phyloP scores from a whole-genome alignment of 2,797 vertebrate genomes.

The Coreius guichenoti region DNA sequence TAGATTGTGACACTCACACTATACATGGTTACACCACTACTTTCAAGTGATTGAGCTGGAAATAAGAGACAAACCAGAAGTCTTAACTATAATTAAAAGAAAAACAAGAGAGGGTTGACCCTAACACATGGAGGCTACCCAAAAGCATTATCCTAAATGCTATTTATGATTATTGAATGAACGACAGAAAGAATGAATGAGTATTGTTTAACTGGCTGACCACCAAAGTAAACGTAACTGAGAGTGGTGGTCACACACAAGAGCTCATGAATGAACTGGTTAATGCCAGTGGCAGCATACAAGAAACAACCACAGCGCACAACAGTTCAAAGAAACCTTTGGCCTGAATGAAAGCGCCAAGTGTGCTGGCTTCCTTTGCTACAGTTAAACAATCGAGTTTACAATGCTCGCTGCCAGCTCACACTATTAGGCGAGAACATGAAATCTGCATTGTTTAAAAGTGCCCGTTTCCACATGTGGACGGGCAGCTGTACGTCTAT shows the following conservation, averaged over 20 bases:
- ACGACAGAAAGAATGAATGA: slow-evolving; percentile 7
- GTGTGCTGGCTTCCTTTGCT: slow-evolving; percentile 32
- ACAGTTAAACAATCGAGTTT: slow-evolving; percentile 19
- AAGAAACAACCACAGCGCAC: slow-evolving; percentile 19
- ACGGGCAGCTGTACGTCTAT: slow-evolving; percentile 19
- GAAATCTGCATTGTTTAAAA: slow-evolving; percentile 37
- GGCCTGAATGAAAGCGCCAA: slow-evolving; percentile 14
- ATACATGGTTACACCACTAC: neutral
- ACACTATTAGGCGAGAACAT: slow-evolving; percentile 25
- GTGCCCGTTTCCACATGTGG: neutral
- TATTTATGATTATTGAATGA: slow-evolving; percentile 14
- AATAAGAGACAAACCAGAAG: neutral
- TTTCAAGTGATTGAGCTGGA: neutral
- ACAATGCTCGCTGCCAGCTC: neutral
- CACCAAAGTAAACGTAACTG: slow-evolving; percentile 37
- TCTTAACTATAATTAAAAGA: slow-evolving; percentile 8
- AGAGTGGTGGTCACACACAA: slow-evolving; percentile 9
- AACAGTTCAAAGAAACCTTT: slow-evolving; percentile 33
- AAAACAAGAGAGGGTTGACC: neutral
- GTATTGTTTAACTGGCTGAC: slow-evolving; percentile 22
- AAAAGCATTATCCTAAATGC: neutral
- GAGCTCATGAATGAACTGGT: slow-evolving; percentile 40
- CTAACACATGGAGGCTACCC: neutral
- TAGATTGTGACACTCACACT: neutral
- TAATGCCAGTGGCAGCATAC: slow-evolving; percentile 39